A percentile compares a stretch with the other conserved stretches of the same genome.
These are phyloP conservation scores for Archips crataeganus DNA, from an alignment of 2,888 invertebrate genomes.

Conservation along the genomic window DNA sequence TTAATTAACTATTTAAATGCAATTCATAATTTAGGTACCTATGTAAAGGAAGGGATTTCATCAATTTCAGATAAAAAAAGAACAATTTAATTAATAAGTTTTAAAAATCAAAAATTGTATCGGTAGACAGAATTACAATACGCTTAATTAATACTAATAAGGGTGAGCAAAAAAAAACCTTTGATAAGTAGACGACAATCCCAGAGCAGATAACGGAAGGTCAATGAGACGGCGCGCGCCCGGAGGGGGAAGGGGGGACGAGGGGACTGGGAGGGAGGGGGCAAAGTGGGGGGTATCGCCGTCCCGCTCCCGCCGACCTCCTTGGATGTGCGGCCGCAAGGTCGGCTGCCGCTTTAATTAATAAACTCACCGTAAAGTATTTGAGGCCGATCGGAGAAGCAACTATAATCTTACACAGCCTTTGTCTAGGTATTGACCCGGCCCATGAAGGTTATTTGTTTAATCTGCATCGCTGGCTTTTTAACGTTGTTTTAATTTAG, in stretches of 20 bases:
- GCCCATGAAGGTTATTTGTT: conserved; percentile 67
- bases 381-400: conserved; percentile 83
- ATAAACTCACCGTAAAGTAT: conserved; percentile 86
- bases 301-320: conserved; percentile 79
- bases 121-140: conserved; percentile 8
- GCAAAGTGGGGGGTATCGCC: conserved; percentile 49
- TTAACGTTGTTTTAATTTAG: conserved; percentile 11
- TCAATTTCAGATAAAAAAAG: too few relatives aligned
- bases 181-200: conserved; percentile 65
- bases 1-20: too few relatives aligned
- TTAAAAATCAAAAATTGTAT: not conserved
- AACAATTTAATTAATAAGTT: not conserved
- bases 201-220: conserved; percentile 81
- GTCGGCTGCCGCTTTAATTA: conserved; percentile 83
- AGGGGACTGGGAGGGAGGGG: conserved; percentile 49
- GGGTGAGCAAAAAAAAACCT: conserved; percentile 41
- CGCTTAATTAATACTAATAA: conserved; percentile 41
- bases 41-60: too few relatives aligned
- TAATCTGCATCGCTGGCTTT: conserved; percentile 47
- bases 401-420: conserved; percentile 81
- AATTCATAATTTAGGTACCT: too few relatives aligned
- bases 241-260: conserved; percentile 53
- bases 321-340: conserved; percentile 85
- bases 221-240: conserved; percentile 78
- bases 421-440: conserved; percentile 85